Conservation (phyloP, 2,888 invertebrate species). For the Netelia fuscicornis region DNA sequence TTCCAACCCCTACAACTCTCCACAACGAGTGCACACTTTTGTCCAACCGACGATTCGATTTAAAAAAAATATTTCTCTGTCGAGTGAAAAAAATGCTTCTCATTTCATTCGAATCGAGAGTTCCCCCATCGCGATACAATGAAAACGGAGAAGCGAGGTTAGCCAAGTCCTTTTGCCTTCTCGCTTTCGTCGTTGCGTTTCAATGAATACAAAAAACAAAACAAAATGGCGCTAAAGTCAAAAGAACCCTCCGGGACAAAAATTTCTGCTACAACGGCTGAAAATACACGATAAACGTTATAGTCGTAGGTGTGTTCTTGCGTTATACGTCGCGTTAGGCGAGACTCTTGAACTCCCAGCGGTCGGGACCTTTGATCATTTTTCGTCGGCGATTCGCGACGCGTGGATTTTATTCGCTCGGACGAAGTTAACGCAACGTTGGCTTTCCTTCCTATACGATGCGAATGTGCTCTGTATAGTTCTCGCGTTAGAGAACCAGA, state of each 20-base stretch:
- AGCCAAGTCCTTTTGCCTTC: slow-evolving; percentile 13
- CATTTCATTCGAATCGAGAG: background rate
- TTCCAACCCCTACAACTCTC: slow-evolving; percentile 39
- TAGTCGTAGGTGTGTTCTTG: background rate
- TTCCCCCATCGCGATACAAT: slow-evolving; percentile 3
- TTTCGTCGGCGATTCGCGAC: slow-evolving; percentile 71
- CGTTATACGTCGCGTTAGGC: slow-evolving; percentile 23
- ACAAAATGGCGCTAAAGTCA: slow-evolving; percentile 33
- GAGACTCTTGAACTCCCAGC: slow-evolving; percentile 44
- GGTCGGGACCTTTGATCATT: slow-evolving; percentile 72
- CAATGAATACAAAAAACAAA: slow-evolving; percentile 43
- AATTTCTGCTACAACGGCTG: slow-evolving; percentile 53
- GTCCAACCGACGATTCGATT: slow-evolving; percentile 7
- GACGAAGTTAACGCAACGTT: slow-evolving; percentile 68
- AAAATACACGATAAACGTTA: slow-evolving; percentile 29
- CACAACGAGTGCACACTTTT: slow-evolving; percentile 40
- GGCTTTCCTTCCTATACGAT: slow-evolving; percentile 41
- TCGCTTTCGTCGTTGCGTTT: slow-evolving; percentile 26
- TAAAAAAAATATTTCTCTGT: background rate
- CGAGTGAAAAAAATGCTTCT: background rate
- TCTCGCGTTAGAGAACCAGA: slow-evolving; percentile 50
- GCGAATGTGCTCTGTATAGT: background rate
- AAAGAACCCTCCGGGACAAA: slow-evolving; percentile 40
- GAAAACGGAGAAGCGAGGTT: slow-evolving; percentile 54
- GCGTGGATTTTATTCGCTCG: slow-evolving; percentile 71